A percentile compares a stretch with the other conserved stretches of the same genome.
Evolutionary conservation across 2,888 invertebrate species (phyloP).

Genomic region (Leptopilina drosophilae): DNA sequence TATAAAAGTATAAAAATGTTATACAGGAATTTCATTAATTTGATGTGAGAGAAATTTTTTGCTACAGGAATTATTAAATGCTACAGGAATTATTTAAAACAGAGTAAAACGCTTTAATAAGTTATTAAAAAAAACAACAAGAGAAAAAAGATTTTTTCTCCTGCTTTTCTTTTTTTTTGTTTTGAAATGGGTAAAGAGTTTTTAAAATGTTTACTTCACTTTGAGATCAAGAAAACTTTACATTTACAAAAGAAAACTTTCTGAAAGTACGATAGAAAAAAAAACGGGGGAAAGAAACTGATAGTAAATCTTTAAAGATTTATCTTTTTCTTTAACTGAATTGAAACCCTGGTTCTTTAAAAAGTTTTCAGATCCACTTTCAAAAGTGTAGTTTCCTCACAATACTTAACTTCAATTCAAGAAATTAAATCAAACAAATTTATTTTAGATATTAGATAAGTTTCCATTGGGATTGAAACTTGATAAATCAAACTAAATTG

Average conservation of each 20-base stretch:
- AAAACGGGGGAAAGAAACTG: neutral
- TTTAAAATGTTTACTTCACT: slow-evolving; percentile 4
- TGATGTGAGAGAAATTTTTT: no score
- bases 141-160: no score
- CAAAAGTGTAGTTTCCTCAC: neutral
- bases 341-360: slow-evolving; percentile 5
- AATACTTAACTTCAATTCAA: slow-evolving; percentile 2
- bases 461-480: neutral
- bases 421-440: slow-evolving; percentile 27
- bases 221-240: neutral
- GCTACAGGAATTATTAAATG: no score
- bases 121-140: no score
- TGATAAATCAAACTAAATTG: neutral
- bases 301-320: slow-evolving; percentile 26
- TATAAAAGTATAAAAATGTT: no score
- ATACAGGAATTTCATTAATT: no score
- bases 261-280: neutral
- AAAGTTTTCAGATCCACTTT: neutral
- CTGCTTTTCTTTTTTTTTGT: neutral
- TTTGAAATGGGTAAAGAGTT: neutral
- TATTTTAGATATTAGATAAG: slow-evolving; percentile 13
- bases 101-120: no score
- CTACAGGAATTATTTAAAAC: no score
- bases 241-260: neutral
- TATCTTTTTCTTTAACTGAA: slow-evolving; percentile 10